Conservation (phyloP, 2,888 invertebrate genomes). For the Tanypteryx hageni region DNA sequence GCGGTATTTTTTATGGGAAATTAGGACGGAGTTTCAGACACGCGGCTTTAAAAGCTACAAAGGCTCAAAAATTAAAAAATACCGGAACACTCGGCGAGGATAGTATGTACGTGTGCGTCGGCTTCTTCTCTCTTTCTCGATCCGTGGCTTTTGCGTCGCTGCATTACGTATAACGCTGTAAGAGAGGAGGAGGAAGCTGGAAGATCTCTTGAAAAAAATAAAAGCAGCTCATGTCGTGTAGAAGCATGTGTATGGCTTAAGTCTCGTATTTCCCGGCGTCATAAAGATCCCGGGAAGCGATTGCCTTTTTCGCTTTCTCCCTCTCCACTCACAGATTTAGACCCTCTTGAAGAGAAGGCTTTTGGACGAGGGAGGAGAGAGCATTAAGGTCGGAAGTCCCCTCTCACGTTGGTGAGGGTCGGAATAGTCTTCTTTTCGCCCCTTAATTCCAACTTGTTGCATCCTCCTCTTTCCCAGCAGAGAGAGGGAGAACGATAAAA, state of each 20-base stretch:
- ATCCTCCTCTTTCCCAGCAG: background rate
- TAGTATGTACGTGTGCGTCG: background rate
- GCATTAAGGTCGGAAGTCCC: background rate
- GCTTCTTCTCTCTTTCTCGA: background rate
- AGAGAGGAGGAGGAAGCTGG: background rate
- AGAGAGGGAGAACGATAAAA: too few relatives aligned
- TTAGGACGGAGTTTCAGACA: background rate
- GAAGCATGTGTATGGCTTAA: slow-evolving; percentile 9
- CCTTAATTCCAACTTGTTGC: background rate
- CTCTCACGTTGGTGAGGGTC: background rate
- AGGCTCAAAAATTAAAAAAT: background rate
- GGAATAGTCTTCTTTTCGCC: background rate
- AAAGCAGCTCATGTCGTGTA: background rate
- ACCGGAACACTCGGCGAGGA: background rate
- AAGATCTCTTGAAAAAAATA: background rate
- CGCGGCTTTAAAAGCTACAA: background rate
- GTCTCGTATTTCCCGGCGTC: background rate
- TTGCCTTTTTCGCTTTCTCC: slow-evolving; percentile 1
- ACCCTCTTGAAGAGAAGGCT: background rate
- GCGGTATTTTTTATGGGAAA: slow-evolving; percentile 8
- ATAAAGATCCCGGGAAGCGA: background rate
- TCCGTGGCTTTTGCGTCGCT: background rate
- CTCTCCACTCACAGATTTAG: background rate
- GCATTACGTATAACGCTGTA: background rate
- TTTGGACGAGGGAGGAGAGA: background rate